These are phyloP conservation scores for Chrysomela aeneicollis DNA, from an alignment of 2,888 invertebrate genomes.

Conservation along the genomic window DNA sequence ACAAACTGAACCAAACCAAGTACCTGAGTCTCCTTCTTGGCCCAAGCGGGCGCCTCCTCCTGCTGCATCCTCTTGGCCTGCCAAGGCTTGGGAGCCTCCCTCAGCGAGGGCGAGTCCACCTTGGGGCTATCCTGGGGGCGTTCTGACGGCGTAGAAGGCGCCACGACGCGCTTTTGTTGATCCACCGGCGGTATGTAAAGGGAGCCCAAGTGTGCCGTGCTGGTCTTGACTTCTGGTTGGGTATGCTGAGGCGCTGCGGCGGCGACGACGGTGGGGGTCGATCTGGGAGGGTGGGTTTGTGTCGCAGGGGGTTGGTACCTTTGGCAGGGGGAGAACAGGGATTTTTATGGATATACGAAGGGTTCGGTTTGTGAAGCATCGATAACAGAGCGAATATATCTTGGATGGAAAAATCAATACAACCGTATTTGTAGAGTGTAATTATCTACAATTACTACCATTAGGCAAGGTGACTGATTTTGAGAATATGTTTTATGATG, in stretches of 20 bases:
- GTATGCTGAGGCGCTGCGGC: slow-evolving; percentile 22
- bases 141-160: slow-evolving; percentile 48
- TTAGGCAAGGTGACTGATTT: too few relatives aligned
- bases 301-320: slow-evolving; percentile 52
- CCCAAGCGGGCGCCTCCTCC: slow-evolving; percentile 65
- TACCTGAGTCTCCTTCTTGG: slow-evolving; percentile 48
- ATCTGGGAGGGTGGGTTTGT: slow-evolving; percentile 39
- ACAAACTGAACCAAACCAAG: background rate
- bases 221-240: slow-evolving; percentile 45
- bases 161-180: slow-evolving; percentile 40
- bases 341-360: too few relatives aligned
- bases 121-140: slow-evolving; percentile 53
- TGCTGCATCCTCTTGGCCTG: slow-evolving; percentile 60
- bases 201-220: slow-evolving; percentile 62
- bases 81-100: slow-evolving; percentile 71
- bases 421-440: too few relatives aligned
- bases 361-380: too few relatives aligned
- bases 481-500: too few relatives aligned
- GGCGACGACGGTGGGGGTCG: too few relatives aligned
- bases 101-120: slow-evolving; percentile 62
- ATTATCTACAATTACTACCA: too few relatives aligned
- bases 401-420: too few relatives aligned
- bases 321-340: slow-evolving; percentile 31
- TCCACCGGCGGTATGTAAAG: slow-evolving; percentile 65
- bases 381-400: too few relatives aligned